Percentiles rank a stretch among this genome's conserved stretches.
Conservation (phyloP, 2,113 vertebrate genomes). For the Sinocyclocheilus maitianheensis region DNA sequence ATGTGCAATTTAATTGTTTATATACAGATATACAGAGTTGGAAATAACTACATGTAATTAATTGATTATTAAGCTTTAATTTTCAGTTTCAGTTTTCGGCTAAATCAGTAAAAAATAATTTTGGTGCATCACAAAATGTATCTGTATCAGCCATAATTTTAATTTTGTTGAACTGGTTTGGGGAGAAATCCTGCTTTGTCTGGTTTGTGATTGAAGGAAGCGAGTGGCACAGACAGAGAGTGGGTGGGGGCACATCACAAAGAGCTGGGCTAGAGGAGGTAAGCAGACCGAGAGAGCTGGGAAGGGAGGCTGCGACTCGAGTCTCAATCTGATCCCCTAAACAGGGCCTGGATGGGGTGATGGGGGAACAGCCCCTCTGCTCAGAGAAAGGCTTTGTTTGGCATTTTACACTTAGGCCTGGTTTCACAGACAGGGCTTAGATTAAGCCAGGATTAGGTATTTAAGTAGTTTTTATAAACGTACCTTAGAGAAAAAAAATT, state of each 20-base stretch:
- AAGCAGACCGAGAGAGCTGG: neutral
- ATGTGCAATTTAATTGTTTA: neutral
- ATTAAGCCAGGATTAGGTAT: no score
- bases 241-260: neutral
- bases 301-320: neutral
- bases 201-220: conserved; percentile 5
- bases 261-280: conserved; percentile 35
- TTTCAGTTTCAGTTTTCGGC: neutral
- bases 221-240: neutral
- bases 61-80: neutral
- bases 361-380: neutral
- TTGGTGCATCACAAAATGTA: neutral
- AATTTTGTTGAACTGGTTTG: neutral
- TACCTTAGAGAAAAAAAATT: no score
- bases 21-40: neutral
- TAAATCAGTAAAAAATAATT: no score
- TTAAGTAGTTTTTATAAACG: no score
- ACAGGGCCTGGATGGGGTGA: conserved; percentile 8
- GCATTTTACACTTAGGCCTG: neutral
- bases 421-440: no score
- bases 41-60: neutral
- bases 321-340: conserved; percentile 1
- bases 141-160: neutral
- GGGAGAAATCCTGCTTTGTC: conserved; percentile 10
- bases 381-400: neutral